Evolutionary conservation across 2,113 vertebrate species (phyloP).

Genomic region (Maylandia zebra): DNA sequence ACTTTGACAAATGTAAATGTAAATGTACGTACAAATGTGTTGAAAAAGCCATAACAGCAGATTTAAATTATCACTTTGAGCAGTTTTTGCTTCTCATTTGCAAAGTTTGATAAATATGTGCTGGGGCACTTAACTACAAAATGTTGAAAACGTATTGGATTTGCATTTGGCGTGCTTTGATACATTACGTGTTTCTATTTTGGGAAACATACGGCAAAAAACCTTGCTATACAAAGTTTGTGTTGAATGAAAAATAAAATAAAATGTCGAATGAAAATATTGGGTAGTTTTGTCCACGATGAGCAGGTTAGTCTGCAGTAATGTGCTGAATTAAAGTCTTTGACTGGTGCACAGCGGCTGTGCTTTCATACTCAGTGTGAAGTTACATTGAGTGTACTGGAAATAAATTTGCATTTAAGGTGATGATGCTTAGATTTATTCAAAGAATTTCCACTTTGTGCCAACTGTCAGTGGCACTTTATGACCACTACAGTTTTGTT

Average conservation of each 20-base stretch:
- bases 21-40: background rate
- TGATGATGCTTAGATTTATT: background rate
- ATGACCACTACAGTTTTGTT: background rate
- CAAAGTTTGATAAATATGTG: background rate
- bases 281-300: too few species aligned
- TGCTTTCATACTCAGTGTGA: background rate
- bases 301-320: too few species aligned
- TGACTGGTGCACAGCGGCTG: background rate
- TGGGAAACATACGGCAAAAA: accelerated
- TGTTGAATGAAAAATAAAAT: too few species aligned
- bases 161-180: background rate
- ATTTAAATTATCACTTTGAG: background rate
- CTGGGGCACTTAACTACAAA: background rate
- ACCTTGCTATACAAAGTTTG: background rate
- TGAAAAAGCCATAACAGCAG: background rate
- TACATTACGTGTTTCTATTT: background rate
- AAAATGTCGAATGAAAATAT: too few species aligned
- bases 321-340: background rate
- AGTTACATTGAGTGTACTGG: background rate
- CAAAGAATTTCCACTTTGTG: background rate
- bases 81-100: background rate
- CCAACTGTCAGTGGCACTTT: background rate
- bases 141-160: background rate
- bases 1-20: background rate
- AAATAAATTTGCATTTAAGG: background rate